Conservation (phyloP, 2,113 vertebrate species). For the Parus major region DNA sequence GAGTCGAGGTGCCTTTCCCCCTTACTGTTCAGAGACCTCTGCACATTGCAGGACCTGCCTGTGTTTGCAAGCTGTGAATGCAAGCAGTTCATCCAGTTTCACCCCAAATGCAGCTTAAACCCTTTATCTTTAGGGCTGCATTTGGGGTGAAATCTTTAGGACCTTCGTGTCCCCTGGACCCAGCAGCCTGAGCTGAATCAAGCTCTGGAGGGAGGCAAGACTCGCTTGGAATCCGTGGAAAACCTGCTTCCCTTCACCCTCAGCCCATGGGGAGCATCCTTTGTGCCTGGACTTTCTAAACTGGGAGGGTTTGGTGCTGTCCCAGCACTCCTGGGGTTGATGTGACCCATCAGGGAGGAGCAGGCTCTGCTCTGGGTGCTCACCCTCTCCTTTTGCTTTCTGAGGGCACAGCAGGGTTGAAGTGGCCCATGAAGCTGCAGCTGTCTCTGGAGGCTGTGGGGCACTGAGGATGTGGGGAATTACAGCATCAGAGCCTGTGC, state of each 20-base stretch:
- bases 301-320: background rate
- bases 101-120: background rate
- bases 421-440: conserved; percentile 61
- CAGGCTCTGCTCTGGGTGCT: background rate
- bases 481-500: background rate
- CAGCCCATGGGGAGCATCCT: background rate
- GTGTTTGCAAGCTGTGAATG: background rate
- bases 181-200: background rate
- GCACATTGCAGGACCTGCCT: background rate
- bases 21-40: background rate
- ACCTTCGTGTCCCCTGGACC: fast-evolving
- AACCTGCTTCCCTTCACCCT: background rate
- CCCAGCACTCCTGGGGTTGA: background rate
- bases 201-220: background rate
- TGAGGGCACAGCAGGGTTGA: background rate
- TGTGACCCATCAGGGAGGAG: background rate
- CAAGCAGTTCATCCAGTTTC: background rate
- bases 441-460: conserved; percentile 60
- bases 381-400: background rate
- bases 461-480: conserved; percentile 61
- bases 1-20: background rate
- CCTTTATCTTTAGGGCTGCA: background rate
- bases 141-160: too few species aligned
- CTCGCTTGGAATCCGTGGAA: background rate
- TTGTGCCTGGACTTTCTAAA: background rate